Evolutionary conservation across 2,888 invertebrate species (phyloP).

Genomic region (Apoda limacodes): DNA sequence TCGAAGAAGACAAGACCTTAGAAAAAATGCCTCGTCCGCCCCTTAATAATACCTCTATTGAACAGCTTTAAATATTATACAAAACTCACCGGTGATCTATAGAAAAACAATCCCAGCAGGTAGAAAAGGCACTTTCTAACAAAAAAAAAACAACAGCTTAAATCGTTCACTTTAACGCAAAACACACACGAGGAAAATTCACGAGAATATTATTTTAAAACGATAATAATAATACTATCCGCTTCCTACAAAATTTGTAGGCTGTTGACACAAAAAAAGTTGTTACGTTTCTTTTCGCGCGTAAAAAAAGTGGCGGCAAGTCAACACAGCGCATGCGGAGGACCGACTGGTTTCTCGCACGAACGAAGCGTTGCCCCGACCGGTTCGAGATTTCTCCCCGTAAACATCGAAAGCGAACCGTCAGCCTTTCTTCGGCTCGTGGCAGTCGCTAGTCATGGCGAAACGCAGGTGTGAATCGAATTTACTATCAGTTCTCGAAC

Average conservation of each 20-base stretch:
- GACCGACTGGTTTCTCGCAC: conserved; percentile 25
- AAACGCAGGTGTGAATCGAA: conserved; percentile 30
- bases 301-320: conserved; percentile 24
- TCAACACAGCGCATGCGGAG: conserved; percentile 38
- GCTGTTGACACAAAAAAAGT: conserved; percentile 15
- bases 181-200: conserved; percentile 12
- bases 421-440: conserved; percentile 56
- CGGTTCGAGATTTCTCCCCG: conserved; percentile 67
- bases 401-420: conserved; percentile 65
- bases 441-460: too few species aligned
- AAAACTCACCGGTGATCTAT: conserved; percentile 35
- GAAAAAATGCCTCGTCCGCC: conserved; percentile 27
- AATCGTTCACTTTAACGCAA: conserved; percentile 19
- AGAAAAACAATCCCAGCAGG: conserved; percentile 42
- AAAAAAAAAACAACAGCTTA: conserved; percentile 28
- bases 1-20: conserved; percentile 11
- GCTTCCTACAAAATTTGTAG: too few species aligned
- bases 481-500: too few species aligned
- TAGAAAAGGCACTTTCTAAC: conserved; percentile 37
- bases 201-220: neutral
- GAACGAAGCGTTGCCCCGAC: conserved; percentile 30
- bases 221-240: conserved; percentile 4
- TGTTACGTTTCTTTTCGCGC: conserved; percentile 1
- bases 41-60: conserved; percentile 43
- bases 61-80: conserved; percentile 28